Conservation (phyloP, 2,113 vertebrate genomes). For the Myotis yumanensis region DNA sequence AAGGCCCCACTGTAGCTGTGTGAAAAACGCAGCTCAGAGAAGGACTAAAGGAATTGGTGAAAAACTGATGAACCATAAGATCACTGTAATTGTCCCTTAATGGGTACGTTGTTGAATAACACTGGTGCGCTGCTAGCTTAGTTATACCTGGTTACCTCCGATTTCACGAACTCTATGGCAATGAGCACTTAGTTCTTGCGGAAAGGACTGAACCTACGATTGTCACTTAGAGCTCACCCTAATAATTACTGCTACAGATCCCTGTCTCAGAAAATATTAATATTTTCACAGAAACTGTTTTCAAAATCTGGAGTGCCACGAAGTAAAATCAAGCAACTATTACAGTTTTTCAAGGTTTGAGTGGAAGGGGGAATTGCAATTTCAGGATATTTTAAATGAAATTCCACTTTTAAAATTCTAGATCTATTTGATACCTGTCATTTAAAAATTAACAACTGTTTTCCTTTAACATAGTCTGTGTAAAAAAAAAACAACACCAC, state of each 20-base stretch:
- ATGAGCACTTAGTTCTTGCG: neutral
- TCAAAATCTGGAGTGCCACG: conserved; percentile 4
- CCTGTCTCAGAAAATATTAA: conserved; percentile 33
- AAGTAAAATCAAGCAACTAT: conserved; percentile 54
- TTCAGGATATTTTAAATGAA: conserved; percentile 46
- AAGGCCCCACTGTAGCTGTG: neutral
- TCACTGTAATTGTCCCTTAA: neutral
- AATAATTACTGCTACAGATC: conserved; percentile 15
- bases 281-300: conserved; percentile 49
- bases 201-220: neutral
- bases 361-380: neutral
- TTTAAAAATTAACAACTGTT: conserved; percentile 76
- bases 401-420: conserved; percentile 51
- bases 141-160: neutral
- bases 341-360: conserved; percentile 50
- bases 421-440: conserved; percentile 57
- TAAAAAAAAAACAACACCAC: conserved; percentile 57
- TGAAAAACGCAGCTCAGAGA: neutral
- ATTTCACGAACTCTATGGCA: neutral
- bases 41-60: conserved; percentile 22
- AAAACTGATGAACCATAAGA: neutral
- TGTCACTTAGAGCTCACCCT: conserved; percentile 14
- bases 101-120: conserved; percentile 17
- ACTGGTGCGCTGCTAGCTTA: neutral
- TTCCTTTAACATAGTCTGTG: conserved; percentile 66